A percentile compares a stretch with the other conserved stretches of the same genome.
Conservation (phyloP, 1,140 invertebrate genomes). For the Cheumatopsyche charites region DNA sequence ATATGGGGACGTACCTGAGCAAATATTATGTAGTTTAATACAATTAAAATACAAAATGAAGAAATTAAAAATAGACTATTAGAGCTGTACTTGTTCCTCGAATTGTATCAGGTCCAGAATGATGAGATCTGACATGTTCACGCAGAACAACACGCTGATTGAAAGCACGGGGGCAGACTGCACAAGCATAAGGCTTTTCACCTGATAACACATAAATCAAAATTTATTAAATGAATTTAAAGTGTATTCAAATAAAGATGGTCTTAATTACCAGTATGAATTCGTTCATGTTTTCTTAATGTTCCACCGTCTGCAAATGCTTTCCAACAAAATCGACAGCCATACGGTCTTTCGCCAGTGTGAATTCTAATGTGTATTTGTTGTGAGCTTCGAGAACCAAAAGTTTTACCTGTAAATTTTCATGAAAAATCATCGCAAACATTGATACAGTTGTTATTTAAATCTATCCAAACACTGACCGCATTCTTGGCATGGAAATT, state of each 20-base stretch:
- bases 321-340: constrained; percentile 97
- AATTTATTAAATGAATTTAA: background rate
- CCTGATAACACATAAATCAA: constrained; percentile 54
- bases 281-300: constrained; percentile 95
- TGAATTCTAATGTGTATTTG: constrained; percentile 91
- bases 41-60: background rate
- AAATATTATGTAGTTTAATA: background rate
- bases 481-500: constrained; percentile 84
- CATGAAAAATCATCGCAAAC: no score
- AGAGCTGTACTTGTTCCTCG: constrained; percentile 54
- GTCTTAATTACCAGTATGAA: constrained; percentile 77
- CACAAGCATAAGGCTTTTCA: constrained; percentile 94
- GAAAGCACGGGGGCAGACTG: constrained; percentile 87
- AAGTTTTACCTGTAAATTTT: constrained; percentile 68
- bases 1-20: constrained; percentile 62
- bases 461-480: constrained; percentile 56
- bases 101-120: constrained; percentile 75
- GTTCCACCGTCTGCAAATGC: constrained; percentile 98
- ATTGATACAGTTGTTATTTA: no score
- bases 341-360: constrained; percentile 84
- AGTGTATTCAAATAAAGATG: background rate
- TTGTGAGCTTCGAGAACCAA: constrained; percentile 85
- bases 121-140: constrained; percentile 82
- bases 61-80: background rate
- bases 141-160: constrained; percentile 83